A percentile compares a stretch with the other conserved stretches of the same genome.
Conservation (phyloP, 2,113 vertebrate species). For the Glareola pratincola region DNA sequence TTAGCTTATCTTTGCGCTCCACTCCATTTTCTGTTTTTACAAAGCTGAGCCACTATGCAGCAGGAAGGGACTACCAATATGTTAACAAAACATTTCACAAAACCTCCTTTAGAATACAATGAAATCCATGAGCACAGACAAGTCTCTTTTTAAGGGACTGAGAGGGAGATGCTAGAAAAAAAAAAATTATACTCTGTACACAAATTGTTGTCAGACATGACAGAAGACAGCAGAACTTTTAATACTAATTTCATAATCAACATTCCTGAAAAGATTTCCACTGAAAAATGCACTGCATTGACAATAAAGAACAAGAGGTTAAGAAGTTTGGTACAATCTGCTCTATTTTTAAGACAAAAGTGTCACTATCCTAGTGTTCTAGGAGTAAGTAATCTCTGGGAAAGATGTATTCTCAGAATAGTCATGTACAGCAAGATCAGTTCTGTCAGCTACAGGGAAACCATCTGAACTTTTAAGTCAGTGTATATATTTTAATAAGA, state of each 20-base stretch:
- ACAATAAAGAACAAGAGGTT: not conserved
- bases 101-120: not conserved
- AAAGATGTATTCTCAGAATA: not conserved
- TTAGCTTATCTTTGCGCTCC: not conserved
- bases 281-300: not conserved
- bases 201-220: not conserved
- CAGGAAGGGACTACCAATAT: not conserved
- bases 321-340: not conserved
- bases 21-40: not conserved
- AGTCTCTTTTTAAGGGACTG: not conserved
- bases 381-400: not conserved
- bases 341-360: not conserved
- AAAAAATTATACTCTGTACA: not conserved
- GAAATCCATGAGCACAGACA: not conserved
- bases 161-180: not conserved
- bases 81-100: not conserved
- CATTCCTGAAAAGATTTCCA: not conserved
- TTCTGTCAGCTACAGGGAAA: not conserved
- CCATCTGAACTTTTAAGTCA: conserved; percentile 1
- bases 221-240: not conserved
- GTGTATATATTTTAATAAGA: not conserved
- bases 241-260: not conserved
- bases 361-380: not conserved
- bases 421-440: not conserved
- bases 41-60: not conserved